Percentiles rank a stretch among this genome's conserved stretches.
phyloP scores from a whole-genome alignment of 2,888 invertebrate genomes.

The Tetheella fluctuosa region DNA sequence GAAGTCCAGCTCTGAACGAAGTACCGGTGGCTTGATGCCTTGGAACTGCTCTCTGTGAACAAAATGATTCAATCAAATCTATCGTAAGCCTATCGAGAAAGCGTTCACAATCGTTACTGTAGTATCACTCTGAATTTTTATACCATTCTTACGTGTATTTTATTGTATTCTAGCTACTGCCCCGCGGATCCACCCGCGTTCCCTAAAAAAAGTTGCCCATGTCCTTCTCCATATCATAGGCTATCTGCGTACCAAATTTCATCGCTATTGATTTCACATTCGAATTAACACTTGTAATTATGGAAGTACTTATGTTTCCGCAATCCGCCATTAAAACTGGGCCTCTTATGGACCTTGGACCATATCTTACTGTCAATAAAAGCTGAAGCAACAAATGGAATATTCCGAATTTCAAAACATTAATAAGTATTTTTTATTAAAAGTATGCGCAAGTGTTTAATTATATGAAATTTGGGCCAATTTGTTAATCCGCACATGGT shows the following conservation, averaged over 20 bases:
- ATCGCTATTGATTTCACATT: too few species aligned
- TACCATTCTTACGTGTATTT: constrained; percentile 20
- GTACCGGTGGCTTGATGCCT: constrained; percentile 93
- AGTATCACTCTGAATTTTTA: constrained; percentile 4
- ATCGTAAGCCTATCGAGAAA: background rate
- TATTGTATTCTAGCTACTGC: background rate
- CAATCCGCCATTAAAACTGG: background rate
- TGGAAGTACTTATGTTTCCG: too few species aligned
- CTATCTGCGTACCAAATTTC: too few species aligned
- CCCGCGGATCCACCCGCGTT: too few species aligned
- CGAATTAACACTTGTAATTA: too few species aligned
- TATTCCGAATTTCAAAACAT: background rate
- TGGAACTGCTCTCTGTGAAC: constrained; percentile 90
- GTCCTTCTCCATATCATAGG: too few species aligned
- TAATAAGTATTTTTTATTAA: background rate
- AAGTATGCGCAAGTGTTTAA: background rate
- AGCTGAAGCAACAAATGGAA: background rate
- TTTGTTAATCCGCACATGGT: constrained; percentile 45
- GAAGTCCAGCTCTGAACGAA: constrained; percentile 94
- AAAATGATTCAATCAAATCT: constrained; percentile 24
- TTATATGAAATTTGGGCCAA: constrained; percentile 44
- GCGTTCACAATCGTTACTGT: constrained; percentile 5
- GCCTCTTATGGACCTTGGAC: too few species aligned
- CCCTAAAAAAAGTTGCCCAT: too few species aligned
- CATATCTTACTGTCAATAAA: background rate